A percentile compares a stretch with the other conserved stretches of the same genome.
Conservation (phyloP, 1,140 invertebrate species). For the Drosophila punjabiensis region DNA sequence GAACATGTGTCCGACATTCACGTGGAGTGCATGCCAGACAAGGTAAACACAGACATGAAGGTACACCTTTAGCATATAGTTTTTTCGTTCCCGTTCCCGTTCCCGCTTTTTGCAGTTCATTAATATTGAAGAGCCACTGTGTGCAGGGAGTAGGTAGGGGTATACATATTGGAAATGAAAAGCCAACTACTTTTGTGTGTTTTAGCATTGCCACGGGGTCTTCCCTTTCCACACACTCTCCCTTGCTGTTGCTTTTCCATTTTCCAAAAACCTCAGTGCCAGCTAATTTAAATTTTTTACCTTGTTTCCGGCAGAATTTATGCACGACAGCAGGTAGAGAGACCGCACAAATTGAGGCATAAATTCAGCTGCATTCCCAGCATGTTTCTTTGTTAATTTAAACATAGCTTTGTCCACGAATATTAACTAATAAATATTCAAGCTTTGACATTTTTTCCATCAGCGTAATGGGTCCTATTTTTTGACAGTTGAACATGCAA, state of each 20-base stretch:
- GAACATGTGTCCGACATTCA: conserved; percentile 67
- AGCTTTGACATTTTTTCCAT: conserved; percentile 1
- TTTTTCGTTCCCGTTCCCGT: conserved; percentile 15
- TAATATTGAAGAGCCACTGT: conserved; percentile 50
- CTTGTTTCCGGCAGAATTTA: conserved; percentile 60
- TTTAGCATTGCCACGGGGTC: not conserved
- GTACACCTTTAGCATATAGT: conserved; percentile 19
- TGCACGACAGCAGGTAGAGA: conserved; percentile 38
- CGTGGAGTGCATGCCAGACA: not conserved
- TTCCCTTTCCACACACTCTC: not conserved
- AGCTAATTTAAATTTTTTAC: conserved; percentile 59
- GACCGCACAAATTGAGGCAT: conserved; percentile 68
- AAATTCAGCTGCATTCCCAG: conserved; percentile 49
- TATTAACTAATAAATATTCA: conserved; percentile 43
- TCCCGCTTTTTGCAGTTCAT: conserved; percentile 62
- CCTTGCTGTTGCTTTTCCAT: conserved; percentile 21
- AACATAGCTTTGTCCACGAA: conserved; percentile 48
- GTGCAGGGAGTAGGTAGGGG: conserved; percentile 19
- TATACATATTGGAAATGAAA: conserved; percentile 76
- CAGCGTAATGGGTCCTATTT: not conserved
- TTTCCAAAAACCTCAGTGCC: conserved; percentile 14
- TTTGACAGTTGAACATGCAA: conserved; percentile 15
- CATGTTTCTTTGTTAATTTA: conserved; percentile 56
- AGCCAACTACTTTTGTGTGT: conserved; percentile 41
- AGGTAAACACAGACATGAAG: conserved; percentile 12